A percentile compares a stretch with the other conserved stretches of the same genome.
phyloP scores from a whole-genome alignment of 1,140 invertebrate species.

The Berghia stephanieae region DNA sequence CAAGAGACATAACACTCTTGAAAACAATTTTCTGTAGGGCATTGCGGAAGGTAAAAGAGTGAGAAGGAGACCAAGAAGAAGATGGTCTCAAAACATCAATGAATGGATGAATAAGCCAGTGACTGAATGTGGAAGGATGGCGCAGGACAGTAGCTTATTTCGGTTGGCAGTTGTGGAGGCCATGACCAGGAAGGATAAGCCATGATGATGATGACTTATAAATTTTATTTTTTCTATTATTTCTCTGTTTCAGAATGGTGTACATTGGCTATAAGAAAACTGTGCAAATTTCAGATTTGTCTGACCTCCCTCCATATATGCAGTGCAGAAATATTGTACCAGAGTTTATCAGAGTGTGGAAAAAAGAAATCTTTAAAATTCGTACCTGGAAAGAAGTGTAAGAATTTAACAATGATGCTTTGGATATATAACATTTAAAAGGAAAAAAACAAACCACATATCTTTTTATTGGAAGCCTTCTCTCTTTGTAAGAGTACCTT shows the following conservation, averaged over 20 bases:
- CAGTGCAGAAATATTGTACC: conserved; percentile 25
- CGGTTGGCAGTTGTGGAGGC: no score
- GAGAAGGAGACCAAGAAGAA: no score
- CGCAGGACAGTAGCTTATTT: no score
- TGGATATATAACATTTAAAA: neutral
- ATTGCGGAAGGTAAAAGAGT: no score
- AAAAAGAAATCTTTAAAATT: conserved; percentile 8
- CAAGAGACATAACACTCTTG: no score
- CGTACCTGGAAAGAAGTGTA: neutral
- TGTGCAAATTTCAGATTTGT: neutral
- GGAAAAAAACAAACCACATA: neutral
- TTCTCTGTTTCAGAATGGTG: neutral
- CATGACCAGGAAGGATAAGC: no score
- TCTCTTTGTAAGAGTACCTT: neutral
- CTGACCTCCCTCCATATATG: conserved; percentile 25
- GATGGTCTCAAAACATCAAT: no score
- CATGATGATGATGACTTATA: neutral
- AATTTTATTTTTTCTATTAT: neutral
- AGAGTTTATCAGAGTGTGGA: conserved; percentile 23
- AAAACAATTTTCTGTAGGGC: no score
- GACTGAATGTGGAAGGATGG: no score
- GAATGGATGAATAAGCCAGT: no score
- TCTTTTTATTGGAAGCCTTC: neutral
- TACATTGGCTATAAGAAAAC: conserved; percentile 28
- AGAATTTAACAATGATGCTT: neutral